Evolutionary conservation across 1,140 invertebrate species (phyloP).

Genomic region (Cherax destructor): DNA sequence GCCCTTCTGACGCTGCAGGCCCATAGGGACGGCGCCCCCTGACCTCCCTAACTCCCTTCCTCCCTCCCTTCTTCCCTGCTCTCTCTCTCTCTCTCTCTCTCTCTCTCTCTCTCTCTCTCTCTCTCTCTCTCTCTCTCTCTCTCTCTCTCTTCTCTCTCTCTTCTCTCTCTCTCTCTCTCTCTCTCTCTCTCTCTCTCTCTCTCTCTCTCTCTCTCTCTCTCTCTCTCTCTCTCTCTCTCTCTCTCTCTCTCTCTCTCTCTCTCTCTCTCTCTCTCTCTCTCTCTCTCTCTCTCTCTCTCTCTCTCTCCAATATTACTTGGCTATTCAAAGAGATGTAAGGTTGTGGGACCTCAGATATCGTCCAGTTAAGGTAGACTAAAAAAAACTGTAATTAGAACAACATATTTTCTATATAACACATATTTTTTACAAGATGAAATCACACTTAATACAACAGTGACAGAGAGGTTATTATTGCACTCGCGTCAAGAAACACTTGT

Average conservation of each 20-base stretch:
- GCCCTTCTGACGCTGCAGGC: neutral
- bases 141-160: neutral
- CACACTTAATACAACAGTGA: neutral
- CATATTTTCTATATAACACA: neutral
- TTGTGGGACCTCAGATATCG: neutral
- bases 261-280: conserved; percentile 24
- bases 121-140: conserved; percentile 1
- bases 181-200: neutral
- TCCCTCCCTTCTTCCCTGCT: too few relatives aligned
- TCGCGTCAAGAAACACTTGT: too few relatives aligned
- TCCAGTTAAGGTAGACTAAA: neutral
- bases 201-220: conserved; percentile 18
- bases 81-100: neutral
- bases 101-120: conserved; percentile 29
- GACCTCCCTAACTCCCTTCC: neutral
- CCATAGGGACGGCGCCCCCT: neutral
- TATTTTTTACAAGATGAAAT: neutral
- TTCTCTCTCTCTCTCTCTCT: neutral
- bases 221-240: neutral
- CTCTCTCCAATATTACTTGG: too few relatives aligned
- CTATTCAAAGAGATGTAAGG: neutral
- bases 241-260: neutral
- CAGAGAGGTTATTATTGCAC: neutral
- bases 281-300: neutral
- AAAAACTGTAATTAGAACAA: neutral